Base-by-base conservation (phyloP, 2,888 invertebrate species). In the Unio pictorum region DNA sequence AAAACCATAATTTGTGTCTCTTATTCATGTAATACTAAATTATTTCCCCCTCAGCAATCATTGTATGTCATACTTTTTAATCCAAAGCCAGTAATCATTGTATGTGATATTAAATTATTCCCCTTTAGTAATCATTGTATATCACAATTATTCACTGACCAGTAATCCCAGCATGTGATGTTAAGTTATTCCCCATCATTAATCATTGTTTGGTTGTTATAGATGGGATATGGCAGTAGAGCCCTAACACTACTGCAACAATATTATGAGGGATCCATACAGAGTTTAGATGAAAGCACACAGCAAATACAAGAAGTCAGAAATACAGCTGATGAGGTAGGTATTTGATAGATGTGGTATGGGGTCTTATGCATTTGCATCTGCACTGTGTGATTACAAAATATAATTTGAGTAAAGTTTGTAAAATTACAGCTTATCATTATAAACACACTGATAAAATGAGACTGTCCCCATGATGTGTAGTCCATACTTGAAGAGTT, bases 181-280 rank as follows among this genome's bases (percentile, higher is more conserved):
- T 59, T 26, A 57, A 8, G 17, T 56, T 20, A 15, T 58, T 7
- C 56, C 26, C 20, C 45, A 17, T 26, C 15, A 56, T 7, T 65
- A 8, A 57, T 56, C 11, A 23, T 23, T 23, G 34, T 28, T 15
- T 66, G 18, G 45, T n/a, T 61, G 17, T 70, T 71, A 28, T 85
- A 96, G 95, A 98, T 98, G 98, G 99, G 99, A 0, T 99, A 99
- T 90, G 99, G 99, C 6, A 93, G 94, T 72, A 93, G 95, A 69
- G 97, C 99, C 0, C 87, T 99, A 7, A 92, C 94, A 72, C 91
- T 98, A 58, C 90, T 99, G 11, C 94, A 95, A 70, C 93, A 95
- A 68, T 99, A 99, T 90, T 99, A 97, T 89, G 93, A 94, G 78
- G 94, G 95, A 3, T 94, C 95, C 68, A 86, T 91, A 23, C 82